These are phyloP conservation scores for Homarus americanus DNA, from an alignment of 1,140 invertebrate genomes.

Conservation along the genomic window DNA sequence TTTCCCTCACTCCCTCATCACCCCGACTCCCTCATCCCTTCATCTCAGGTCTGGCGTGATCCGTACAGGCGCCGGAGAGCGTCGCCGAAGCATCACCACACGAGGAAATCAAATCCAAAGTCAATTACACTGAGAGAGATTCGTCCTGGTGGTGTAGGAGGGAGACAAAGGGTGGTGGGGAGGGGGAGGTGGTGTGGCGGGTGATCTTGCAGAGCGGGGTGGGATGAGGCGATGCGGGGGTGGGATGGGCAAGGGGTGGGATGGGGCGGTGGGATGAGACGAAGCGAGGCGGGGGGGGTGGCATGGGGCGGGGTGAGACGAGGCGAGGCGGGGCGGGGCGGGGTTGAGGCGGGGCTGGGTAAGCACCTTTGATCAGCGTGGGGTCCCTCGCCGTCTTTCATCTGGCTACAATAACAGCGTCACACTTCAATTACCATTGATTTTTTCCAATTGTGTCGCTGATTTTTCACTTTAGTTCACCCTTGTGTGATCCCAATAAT, in stretches of 20 bases:
- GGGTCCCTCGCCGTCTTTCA: background rate
- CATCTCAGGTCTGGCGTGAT: background rate
- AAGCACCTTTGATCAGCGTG: background rate
- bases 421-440: background rate
- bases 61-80: background rate
- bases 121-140: conserved; percentile 30
- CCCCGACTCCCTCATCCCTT: background rate
- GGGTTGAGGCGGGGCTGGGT: background rate
- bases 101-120: conserved; percentile 40
- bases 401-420: background rate
- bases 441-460: background rate
- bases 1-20: background rate
- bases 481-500: too few species aligned
- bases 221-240: background rate
- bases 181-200: background rate
- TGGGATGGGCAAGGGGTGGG: background rate
- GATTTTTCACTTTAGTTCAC: background rate
- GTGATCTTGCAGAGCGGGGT: background rate
- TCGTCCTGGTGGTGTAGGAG: conserved; percentile 2
- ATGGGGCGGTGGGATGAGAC: background rate
- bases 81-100: background rate
- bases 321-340: background rate
- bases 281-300: background rate
- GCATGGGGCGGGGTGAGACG: background rate
- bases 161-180: background rate